Evolutionary conservation across 2,113 vertebrate species (phyloP), one percentile per base, ranked within the genome.

Genomic region (Thalassarche chlororhynchos): DNA sequence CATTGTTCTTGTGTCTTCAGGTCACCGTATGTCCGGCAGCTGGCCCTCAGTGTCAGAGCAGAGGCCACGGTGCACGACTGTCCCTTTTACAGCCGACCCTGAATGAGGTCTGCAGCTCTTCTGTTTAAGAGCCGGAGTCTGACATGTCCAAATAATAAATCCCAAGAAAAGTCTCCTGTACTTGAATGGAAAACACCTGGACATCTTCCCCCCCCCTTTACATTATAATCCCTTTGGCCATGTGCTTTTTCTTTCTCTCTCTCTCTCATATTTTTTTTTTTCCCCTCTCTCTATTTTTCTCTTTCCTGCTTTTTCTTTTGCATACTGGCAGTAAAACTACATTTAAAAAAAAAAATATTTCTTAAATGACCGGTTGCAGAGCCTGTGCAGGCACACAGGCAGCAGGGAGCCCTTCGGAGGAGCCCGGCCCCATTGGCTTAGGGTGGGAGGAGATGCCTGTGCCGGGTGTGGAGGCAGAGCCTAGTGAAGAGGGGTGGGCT

Each of bases 21-120:
- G 47, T 89, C 12, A 26, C 19, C 1, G 0, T 36, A 4, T 17
- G 24, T 38, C 44, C 21, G 32, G 17, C 32, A 78, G 16, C 23
- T 91, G 32, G 79, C 13, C 42, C 17, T 38, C 1, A 0, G 1
- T 29, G 29, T 42, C 0, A 0, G 24, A 82, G 61, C 23, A 26
- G 57, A 78, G 38, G 7, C 47, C 17, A 1, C 1, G 7, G 65
- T 49, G 7, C 54, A 32, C 8, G 6, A 46, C 17, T 3, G 2
- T 51, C 10, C 28, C 9, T 78, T 84, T 61, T 69, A 49, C 29
- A 82, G 16, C 32, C 14, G 24, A 32, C 24, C 5, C 9, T 17
- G 40, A 71, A 38, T 5, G 6, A 25, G 19, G 23, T 71, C 78
- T 87, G 44, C 23, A 40, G 42, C 23, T 71, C 29, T 79, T 75